Evolutionary conservation across 2,888 invertebrate species (phyloP).

Genomic region (Theretra japonica): DNA sequence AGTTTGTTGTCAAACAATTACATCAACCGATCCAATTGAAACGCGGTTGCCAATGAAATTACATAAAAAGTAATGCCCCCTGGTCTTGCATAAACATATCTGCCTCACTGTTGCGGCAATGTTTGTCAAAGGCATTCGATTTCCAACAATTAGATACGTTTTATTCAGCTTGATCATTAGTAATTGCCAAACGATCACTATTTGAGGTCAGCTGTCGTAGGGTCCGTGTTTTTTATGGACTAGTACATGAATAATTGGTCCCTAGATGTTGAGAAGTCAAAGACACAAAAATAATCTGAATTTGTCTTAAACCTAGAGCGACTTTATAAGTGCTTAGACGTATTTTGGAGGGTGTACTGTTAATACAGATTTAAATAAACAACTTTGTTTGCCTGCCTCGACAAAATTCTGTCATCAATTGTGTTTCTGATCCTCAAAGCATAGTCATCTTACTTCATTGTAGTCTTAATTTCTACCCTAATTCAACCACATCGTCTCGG

Average conservation of each 20-base stretch:
- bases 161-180: slow-evolving; percentile 40
- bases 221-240: neutral
- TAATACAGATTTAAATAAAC: too few species aligned
- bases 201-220: slow-evolving; percentile 24
- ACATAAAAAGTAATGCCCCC: slow-evolving; percentile 42
- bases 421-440: too few species aligned
- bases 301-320: too few species aligned
- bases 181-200: slow-evolving; percentile 25
- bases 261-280: neutral
- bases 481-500: too few species aligned
- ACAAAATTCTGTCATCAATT: too few species aligned
- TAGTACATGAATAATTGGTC: neutral
- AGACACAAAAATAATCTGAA: too few species aligned
- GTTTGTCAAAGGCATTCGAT: slow-evolving; percentile 43
- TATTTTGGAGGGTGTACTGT: too few species aligned
- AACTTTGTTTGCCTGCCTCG: too few species aligned
- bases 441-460: too few species aligned
- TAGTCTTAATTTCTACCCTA: too few species aligned
- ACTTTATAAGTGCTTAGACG: too few species aligned
- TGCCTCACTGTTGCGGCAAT: slow-evolving; percentile 50
- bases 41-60: slow-evolving; percentile 39
- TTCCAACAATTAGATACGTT: slow-evolving; percentile 48
- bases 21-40: slow-evolving; percentile 36
- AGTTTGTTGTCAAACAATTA: slow-evolving; percentile 24
- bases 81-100: slow-evolving; percentile 44